phyloP scores from a whole-genome alignment of 2,797 vertebrate genomes.

The Eidolon dupreanum region DNA sequence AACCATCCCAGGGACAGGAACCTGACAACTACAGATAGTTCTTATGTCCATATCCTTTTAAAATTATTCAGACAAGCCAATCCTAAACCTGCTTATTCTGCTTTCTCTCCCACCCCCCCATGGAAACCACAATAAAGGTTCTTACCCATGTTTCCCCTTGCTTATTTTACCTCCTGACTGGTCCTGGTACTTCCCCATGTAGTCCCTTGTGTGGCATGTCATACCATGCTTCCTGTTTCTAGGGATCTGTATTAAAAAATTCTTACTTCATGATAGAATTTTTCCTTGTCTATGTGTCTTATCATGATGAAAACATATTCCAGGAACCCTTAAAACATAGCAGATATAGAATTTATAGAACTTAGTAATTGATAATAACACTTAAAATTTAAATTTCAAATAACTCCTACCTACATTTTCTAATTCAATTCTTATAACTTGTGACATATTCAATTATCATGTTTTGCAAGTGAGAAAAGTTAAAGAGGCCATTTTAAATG shows the following conservation, averaged over 20 bases:
- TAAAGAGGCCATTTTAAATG: background rate
- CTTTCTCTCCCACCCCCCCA: background rate
- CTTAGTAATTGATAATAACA: background rate
- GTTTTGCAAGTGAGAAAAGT: background rate
- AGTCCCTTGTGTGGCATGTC: background rate
- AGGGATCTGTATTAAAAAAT: background rate
- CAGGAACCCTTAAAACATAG: background rate
- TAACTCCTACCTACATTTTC: background rate
- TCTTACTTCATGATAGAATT: background rate
- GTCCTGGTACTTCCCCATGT: background rate
- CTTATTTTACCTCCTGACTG: background rate
- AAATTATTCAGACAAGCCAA: background rate
- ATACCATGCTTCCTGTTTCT: background rate
- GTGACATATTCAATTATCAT: background rate
- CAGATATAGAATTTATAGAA: background rate
- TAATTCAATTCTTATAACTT: slow-evolving; percentile 16
- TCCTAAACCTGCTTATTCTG: background rate
- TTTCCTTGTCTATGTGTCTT: background rate
- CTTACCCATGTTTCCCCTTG: background rate
- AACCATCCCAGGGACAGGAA: background rate
- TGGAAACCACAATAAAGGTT: background rate
- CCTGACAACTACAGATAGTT: background rate
- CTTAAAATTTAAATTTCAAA: background rate
- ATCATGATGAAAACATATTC: background rate
- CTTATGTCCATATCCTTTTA: background rate